Evolutionary conservation across 1,140 invertebrate genomes (phyloP), one percentile per base, ranked within the genome.

Genomic region (Ips typographus): DNA sequence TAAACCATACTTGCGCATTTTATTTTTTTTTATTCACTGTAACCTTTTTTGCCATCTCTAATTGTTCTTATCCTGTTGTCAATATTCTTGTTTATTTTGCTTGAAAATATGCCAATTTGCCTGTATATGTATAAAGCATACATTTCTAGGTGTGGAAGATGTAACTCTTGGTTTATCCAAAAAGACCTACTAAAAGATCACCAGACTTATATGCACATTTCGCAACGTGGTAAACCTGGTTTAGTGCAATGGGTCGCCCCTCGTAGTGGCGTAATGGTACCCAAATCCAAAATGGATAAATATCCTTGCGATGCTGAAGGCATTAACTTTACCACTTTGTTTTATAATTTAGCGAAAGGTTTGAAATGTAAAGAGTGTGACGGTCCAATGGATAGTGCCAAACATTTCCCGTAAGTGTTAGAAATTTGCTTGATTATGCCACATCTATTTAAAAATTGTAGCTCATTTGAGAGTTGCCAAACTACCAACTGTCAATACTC

Each of bases 81-180:
- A 22, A 22, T 22, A 22, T 22, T 22, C 22, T 22, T 22, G 0
- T 22, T 22, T 0, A 22, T 22, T 22, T 22, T 22, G 22, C 22
- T 22, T 22, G 22, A 22, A 22, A 22, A 22, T 0, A 22, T 22
- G 22, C 22, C 0, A 22, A 22, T 22, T 22, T 22, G 22, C 22
- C 22, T 22, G 22, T 22, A 22, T 22, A 22, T 22, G 22, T 22
- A 22, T 22, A 22, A 22, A 22, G 0, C 22, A 22, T 22, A 22
- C 22, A 22, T 22, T 22, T 22, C 22, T 39, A 71, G 69, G 37
- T 91, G 90, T 79, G 82, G 82, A 39, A 83, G 86, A 76, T 91
- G 89, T 76, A 85, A 86, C 67, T 83, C 90, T n/a, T 88, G 85
- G 82, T 91, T 91, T 75, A 85, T 90, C 22, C 87, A 90, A 75